Evolutionary conservation across 2,797 vertebrate genomes (phyloP).

Genomic region (Synaphobranchus kaupii): DNA sequence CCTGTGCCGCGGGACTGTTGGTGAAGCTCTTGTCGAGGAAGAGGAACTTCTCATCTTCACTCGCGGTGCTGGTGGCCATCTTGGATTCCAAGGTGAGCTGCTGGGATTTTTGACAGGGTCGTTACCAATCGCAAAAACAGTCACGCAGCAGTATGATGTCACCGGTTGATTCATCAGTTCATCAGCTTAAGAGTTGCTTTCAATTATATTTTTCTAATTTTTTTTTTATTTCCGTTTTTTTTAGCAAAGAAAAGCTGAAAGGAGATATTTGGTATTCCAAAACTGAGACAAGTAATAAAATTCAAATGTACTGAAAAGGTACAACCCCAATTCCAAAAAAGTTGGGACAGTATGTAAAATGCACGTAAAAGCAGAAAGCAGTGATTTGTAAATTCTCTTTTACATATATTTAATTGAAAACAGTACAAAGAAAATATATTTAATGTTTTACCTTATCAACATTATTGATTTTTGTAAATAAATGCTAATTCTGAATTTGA

Average conservation of each 20-base stretch:
- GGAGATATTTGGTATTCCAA: not conserved
- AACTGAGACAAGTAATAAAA: slow-evolving; percentile 54
- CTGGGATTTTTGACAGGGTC: not conserved
- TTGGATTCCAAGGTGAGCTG: slow-evolving; percentile 53
- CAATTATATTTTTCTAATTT: not conserved
- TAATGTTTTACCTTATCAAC: too few relatives aligned
- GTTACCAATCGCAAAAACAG: not conserved
- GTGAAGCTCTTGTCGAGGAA: slow-evolving; percentile 85
- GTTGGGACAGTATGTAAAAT: too few relatives aligned
- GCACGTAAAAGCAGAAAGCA: too few relatives aligned
- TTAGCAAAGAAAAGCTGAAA: not conserved
- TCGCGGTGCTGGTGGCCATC: slow-evolving; percentile 77
- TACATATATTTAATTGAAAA: too few relatives aligned
- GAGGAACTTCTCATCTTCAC: slow-evolving; percentile 89
- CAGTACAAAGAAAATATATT: too few relatives aligned
- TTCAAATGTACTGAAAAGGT: slow-evolving; percentile 26
- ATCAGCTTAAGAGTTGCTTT: not conserved
- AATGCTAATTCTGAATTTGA: too few relatives aligned
- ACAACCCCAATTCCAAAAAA: too few relatives aligned
- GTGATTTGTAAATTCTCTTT: too few relatives aligned
- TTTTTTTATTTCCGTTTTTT: too few relatives aligned
- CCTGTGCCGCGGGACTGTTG: slow-evolving; percentile 85
- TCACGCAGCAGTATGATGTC: not conserved
- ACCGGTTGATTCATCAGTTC: not conserved
- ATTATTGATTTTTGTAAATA: too few relatives aligned